Evolutionary conservation across 2,113 vertebrate species (phyloP).

Genomic region (Salvelinus sp.): DNA sequence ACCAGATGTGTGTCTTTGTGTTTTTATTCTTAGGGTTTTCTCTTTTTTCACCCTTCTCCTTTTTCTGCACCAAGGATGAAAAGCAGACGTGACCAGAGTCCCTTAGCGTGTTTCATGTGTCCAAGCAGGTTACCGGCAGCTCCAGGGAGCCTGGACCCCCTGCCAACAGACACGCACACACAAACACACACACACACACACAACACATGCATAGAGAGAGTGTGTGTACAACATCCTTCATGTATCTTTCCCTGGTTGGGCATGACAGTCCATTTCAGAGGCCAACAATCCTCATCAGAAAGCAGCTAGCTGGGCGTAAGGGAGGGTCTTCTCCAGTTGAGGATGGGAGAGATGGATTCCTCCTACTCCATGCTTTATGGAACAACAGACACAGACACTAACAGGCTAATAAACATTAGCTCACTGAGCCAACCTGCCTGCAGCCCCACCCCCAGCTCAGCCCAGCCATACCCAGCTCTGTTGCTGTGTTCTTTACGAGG

Average conservation of each 20-base stretch:
- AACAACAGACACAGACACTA: conserved; percentile 34
- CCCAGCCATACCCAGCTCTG: background rate
- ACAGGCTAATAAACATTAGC: conserved; percentile 59
- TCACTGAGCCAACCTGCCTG: conserved; percentile 29
- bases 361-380: conserved; percentile 51
- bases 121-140: conserved; percentile 10
- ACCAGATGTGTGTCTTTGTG: conserved; percentile 7
- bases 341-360: conserved; percentile 13
- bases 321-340: conserved; percentile 16
- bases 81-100: conserved; percentile 39
- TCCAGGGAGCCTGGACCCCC: conserved; percentile 27
- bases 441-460: conserved; percentile 28
- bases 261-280: background rate
- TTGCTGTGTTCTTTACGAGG: conserved; percentile 35
- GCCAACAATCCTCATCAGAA: background rate
- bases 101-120: conserved; percentile 26
- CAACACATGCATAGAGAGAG: background rate
- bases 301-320: background rate
- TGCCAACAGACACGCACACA: background rate
- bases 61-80: conserved; percentile 36
- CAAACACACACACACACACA: too few species aligned
- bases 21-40: conserved; percentile 22
- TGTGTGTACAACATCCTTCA: background rate
- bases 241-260: background rate
- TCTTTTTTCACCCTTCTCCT: conserved; percentile 16